phyloP scores from a whole-genome alignment of 2,888 invertebrate species.

The Hyppa rectilinea region DNA sequence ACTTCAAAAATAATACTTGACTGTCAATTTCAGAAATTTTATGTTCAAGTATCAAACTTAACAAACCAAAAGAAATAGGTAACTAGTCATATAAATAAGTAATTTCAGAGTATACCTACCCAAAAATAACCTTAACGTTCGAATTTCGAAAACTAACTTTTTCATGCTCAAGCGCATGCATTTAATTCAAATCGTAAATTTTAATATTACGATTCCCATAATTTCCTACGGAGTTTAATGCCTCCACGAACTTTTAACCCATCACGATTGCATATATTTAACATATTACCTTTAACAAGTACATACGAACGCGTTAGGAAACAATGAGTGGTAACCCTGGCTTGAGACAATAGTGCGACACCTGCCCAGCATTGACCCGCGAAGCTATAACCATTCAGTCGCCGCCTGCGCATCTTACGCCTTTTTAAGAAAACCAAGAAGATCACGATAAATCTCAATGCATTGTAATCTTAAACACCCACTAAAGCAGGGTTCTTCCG shows the following conservation, averaged over 20 bases:
- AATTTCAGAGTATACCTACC: not conserved
- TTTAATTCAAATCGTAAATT: conserved; percentile 45
- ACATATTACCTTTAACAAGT: conserved; percentile 45
- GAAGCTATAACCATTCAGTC: conserved; percentile 41
- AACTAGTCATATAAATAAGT: not conserved
- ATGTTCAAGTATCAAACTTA: no score
- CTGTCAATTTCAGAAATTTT: not conserved
- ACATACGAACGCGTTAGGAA: conserved; percentile 34
- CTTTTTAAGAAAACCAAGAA: conserved; percentile 61
- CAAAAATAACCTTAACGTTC: conserved; percentile 11
- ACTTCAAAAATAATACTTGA: not conserved
- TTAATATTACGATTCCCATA: conserved; percentile 32
- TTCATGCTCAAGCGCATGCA: conserved; percentile 24
- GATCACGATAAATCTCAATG: conserved; percentile 56
- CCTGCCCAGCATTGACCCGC: conserved; percentile 72
- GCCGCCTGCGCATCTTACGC: conserved; percentile 65
- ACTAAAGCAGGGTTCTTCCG: conserved; percentile 18
- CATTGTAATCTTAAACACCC: conserved; percentile 43
- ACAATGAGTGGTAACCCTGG: conserved; percentile 58
- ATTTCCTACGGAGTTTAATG: conserved; percentile 40
- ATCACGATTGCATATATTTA: conserved; percentile 52
- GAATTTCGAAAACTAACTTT: conserved; percentile 26
- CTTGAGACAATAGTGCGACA: conserved; percentile 67
- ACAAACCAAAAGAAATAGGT: not conserved
- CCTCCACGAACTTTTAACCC: conserved; percentile 49